Evolutionary conservation across 2,888 invertebrate genomes (phyloP).

Genomic region (Drosophila formosana): DNA sequence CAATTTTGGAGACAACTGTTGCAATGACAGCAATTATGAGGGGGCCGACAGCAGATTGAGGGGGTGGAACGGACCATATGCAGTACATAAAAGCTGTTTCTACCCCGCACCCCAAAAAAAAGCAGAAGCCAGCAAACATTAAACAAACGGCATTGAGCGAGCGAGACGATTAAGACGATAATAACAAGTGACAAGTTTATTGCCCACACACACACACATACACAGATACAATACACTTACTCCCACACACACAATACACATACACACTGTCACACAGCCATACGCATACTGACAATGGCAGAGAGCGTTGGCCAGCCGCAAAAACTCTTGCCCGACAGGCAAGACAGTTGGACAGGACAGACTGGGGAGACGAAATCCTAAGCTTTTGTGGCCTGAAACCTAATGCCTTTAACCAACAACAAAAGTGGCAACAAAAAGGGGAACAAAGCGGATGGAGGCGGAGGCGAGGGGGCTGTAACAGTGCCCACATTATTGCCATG

Average conservation of each 20-base stretch:
- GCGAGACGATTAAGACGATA: conserved; percentile 79
- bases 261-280: conserved; percentile 40
- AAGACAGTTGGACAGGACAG: conserved; percentile 37
- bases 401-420: conserved; percentile 67
- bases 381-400: conserved; percentile 77
- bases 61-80: conserved; percentile 18
- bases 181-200: conserved; percentile 83
- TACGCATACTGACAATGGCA: conserved; percentile 20
- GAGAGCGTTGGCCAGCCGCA: conserved; percentile 53
- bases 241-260: conserved; percentile 29
- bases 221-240: conserved; percentile 14
- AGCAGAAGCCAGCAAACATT: conserved; percentile 44
- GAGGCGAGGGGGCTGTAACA: conserved; percentile 1
- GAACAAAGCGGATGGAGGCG: background rate
- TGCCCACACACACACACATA: conserved; percentile 63
- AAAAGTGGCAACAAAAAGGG: conserved; percentile 44
- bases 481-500: conserved; percentile 68
- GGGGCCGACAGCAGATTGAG: conserved; percentile 8
- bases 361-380: conserved; percentile 59
- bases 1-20: conserved; percentile 69
- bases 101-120: background rate
- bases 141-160: conserved; percentile 59
- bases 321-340: conserved; percentile 61
- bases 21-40: conserved; percentile 73
- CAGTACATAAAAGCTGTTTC: conserved; percentile 53